Conservation (phyloP, 2,888 invertebrate species). For the Nemoura dubitans region DNA sequence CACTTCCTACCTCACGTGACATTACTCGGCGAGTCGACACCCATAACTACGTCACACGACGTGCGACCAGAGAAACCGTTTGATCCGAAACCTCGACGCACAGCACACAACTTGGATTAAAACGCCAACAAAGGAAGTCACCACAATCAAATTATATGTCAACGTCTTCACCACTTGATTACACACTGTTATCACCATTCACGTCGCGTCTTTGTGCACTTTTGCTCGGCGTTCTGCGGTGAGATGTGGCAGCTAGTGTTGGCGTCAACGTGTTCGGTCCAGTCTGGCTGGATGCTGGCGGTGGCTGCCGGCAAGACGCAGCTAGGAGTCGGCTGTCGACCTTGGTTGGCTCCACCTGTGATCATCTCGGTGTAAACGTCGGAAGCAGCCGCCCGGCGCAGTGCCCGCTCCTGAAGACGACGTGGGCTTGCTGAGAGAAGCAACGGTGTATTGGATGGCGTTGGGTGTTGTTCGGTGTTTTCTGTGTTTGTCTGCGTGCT, state of each 20-base stretch:
- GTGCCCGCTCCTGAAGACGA: no score
- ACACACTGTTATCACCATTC: background rate
- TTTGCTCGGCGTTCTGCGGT: background rate
- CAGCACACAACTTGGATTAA: background rate
- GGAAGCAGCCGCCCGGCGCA: no score
- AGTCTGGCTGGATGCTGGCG: background rate
- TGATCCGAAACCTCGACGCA: background rate
- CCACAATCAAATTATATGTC: background rate
- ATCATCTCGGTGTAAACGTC: background rate
- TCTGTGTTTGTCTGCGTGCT: no score
- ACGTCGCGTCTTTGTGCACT: background rate
- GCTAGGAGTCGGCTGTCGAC: background rate
- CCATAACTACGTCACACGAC: background rate
- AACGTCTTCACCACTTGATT: background rate
- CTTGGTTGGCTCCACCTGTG: background rate
- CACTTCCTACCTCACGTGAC: background rate
- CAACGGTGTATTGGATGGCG: no score
- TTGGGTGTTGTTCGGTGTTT: no score
- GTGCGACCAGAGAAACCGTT: background rate
- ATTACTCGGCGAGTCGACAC: background rate
- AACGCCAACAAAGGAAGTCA: background rate
- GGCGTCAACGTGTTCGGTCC: background rate
- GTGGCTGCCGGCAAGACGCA: background rate
- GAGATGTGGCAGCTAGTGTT: background rate
- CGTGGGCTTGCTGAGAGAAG: no score